Evolutionary conservation across 2,888 invertebrate genomes (phyloP), one percentile per base, ranked within the genome.

Genomic region (Theristus sp.): DNA sequence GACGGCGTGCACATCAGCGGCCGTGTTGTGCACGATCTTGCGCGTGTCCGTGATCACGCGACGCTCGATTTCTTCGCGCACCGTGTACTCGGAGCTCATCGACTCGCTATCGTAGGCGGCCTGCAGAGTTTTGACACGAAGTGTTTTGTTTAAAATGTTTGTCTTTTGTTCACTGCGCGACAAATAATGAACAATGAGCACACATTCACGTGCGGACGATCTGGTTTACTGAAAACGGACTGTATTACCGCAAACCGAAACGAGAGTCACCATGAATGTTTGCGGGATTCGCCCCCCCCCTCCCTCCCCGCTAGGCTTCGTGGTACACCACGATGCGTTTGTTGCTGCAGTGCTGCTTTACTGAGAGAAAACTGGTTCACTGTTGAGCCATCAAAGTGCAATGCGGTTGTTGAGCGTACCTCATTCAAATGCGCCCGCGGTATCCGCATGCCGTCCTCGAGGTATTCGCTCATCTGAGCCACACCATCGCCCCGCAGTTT

Each of bases 21-120:
- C 68, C 10, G 67, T 67, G 2, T 66, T 67, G 60, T 64, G 67
- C 57, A 67, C 70, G 49, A 68, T 70, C 24, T 62, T 68, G 1
- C 67, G 72, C 29, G 72, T 68, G 61, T 72, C 72, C 10, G 73
- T 73, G 52, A 66, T 68, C 30, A 72, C 70, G 31, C 69, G 61
- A 22, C 69, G 62, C 59, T 66, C 65, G 56, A 66, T 61, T 47
- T 63, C 63, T 57, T 62, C 62, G 28, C 67, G 62, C 54, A 70
- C 69, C 13, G 73, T 73, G 65, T 71, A 73, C 59, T 70, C 73
- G 52, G 67, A 67, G 26, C 68, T 67, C 29, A 3, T 28, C 6
- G 68, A 69, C 29, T 47, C 56, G 46, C 66, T 67, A 60, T 70
- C 66, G 46, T 67, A 70, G 24, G 67, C 66, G 38, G 54, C 58